phyloP scores from a whole-genome alignment of 2,888 invertebrate species.

The Bugulina stolonifera region DNA sequence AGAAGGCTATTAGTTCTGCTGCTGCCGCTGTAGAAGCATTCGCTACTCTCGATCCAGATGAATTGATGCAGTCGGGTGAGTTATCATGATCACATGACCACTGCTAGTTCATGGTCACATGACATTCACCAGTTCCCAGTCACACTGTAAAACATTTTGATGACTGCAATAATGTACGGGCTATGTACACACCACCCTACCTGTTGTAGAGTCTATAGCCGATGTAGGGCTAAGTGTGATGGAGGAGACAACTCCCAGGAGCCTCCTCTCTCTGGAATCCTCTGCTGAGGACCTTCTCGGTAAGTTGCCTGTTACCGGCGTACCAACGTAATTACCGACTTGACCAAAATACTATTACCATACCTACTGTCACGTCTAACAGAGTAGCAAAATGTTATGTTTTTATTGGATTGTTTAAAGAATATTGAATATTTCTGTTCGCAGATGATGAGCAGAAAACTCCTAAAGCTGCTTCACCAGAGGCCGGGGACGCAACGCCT shows the following conservation, averaged over 20 bases:
- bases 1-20: conserved; percentile 31
- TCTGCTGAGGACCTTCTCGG: conserved; percentile 13
- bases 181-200: too few relatives aligned
- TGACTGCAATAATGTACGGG: neutral
- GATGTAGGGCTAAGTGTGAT: conserved; percentile 19
- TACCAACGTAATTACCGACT: too few relatives aligned
- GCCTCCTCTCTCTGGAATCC: neutral
- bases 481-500: neutral
- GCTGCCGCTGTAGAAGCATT: conserved; percentile 31
- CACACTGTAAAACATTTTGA: neutral
- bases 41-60: conserved; percentile 4
- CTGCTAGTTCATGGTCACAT: too few relatives aligned
- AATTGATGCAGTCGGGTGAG: neutral
- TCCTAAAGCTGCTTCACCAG: conserved; percentile 4
- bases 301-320: too few relatives aligned
- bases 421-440: too few relatives aligned
- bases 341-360: too few relatives aligned
- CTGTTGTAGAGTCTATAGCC: conserved; percentile 2
- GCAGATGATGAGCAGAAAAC: conserved; percentile 16
- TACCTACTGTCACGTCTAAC: too few relatives aligned
- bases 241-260: conserved; percentile 24
- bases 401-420: too few relatives aligned
- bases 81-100: neutral
- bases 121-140: neutral
- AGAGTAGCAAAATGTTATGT: too few relatives aligned